Evolutionary conservation across 2,113 vertebrate genomes (phyloP).

Genomic region (Daphoenositta chrysoptera): DNA sequence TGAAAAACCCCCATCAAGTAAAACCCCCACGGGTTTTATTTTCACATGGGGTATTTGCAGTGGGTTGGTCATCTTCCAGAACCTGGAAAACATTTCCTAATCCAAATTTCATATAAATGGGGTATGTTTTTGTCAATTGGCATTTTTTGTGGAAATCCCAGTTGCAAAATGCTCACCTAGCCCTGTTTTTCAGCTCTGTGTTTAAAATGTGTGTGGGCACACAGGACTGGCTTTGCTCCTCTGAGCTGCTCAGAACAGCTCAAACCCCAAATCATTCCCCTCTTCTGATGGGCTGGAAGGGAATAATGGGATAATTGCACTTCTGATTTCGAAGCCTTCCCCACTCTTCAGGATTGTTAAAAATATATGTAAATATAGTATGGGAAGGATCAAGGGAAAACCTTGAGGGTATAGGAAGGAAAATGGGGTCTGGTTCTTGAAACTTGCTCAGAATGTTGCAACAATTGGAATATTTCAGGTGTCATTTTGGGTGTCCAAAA

Average conservation of each 20-base stretch:
- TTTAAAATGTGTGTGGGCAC: not conserved
- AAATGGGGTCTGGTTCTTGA: not conserved
- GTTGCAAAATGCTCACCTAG: not conserved
- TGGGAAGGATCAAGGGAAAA: not conserved
- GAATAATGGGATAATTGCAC: not conserved
- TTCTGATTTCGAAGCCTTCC: not conserved
- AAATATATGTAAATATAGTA: not conserved
- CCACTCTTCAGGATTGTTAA: not conserved
- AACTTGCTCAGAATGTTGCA: not conserved
- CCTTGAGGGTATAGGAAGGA: not conserved
- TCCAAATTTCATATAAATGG: not conserved
- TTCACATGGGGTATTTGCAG: not conserved
- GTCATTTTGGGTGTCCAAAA: not conserved
- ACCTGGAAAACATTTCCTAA: not conserved
- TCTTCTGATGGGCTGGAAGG: not conserved
- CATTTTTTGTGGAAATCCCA: not conserved
- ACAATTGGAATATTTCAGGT: not conserved
- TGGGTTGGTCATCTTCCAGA: not conserved
- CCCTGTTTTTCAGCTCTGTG: not conserved
- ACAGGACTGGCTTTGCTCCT: not conserved
- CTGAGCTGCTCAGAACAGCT: not conserved
- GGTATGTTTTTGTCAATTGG: not conserved
- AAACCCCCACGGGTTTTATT: rapidly evolving
- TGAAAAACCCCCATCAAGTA: not conserved
- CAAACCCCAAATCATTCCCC: not conserved